Percentiles rank a stretch among this genome's conserved stretches.
These are phyloP conservation scores for Parnassius mnemosyne DNA, from an alignment of 2,888 invertebrate genomes.

Conservation along the genomic window DNA sequence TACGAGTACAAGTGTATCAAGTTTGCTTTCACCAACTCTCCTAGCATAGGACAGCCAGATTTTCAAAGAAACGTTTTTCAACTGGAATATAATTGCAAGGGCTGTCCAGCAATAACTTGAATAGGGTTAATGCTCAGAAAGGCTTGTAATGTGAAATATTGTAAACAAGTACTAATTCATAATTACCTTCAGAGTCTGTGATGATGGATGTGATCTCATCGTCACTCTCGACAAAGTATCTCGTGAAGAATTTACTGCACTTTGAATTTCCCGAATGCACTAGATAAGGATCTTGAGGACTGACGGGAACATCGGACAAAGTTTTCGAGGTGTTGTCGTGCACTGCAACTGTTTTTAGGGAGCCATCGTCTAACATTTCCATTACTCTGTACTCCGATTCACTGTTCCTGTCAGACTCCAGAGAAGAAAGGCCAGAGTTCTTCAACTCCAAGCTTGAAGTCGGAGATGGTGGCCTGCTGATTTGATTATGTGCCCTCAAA, in stretches of 20 bases:
- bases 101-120: too few species aligned
- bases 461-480: constrained; percentile 60
- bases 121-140: too few species aligned
- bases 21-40: too few species aligned
- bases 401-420: constrained; percentile 66
- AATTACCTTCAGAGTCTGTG: constrained; percentile 86
- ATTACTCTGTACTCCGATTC: constrained; percentile 74
- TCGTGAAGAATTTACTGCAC: constrained; percentile 83
- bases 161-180: too few species aligned
- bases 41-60: too few species aligned
- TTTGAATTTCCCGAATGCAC: constrained; percentile 78
- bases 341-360: constrained; percentile 71
- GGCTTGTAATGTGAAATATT: too few species aligned
- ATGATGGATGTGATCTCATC: constrained; percentile 86
- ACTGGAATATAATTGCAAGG: too few species aligned
- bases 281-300: constrained; percentile 71
- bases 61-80: too few species aligned
- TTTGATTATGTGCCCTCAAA: constrained; percentile 70
- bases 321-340: constrained; percentile 77
- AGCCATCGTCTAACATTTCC: constrained; percentile 77
- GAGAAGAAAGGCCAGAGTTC: constrained; percentile 43
- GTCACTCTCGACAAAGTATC: constrained; percentile 85
- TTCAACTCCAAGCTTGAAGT: constrained; percentile 53
- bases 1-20: too few species aligned
- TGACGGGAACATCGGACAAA: constrained; percentile 68